A percentile compares a stretch with the other conserved stretches of the same genome.
Conservation (phyloP, 2,797 vertebrate species). For the Gephyroberyx darwinii region DNA sequence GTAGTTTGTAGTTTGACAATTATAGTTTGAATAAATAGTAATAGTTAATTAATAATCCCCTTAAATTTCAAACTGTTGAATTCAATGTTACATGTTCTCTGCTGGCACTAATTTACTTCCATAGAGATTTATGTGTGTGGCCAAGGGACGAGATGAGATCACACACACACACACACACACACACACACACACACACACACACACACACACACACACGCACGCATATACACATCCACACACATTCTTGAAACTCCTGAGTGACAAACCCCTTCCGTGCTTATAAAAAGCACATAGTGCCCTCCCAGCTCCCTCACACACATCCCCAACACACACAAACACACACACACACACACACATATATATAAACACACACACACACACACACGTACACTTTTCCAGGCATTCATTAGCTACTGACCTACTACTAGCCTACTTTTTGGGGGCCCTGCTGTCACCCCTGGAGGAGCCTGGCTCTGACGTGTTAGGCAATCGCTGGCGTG, state of each 20-base stretch:
- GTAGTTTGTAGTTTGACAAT: too few species aligned
- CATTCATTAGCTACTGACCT: constrained; percentile 28
- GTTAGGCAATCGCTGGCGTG: constrained; percentile 63
- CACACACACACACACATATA: constrained; percentile 6
- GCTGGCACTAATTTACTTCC: too few species aligned
- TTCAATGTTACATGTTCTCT: too few species aligned
- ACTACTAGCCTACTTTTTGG: constrained; percentile 29
- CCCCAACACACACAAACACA: background rate
- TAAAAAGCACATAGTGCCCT: too few species aligned
- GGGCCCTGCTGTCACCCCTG: constrained; percentile 29
- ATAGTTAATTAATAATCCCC: too few species aligned
- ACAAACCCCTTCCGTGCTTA: too few species aligned
- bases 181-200: too few species aligned
- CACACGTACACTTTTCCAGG: constrained; percentile 6
- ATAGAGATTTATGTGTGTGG: constrained; percentile 53
- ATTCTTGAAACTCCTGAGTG: too few species aligned
- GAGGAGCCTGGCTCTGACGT: constrained; percentile 40
- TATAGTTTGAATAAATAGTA: too few species aligned
- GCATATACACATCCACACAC: too few species aligned
- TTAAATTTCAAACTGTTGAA: too few species aligned
- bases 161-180: constrained; percentile 22
- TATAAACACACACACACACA: constrained; percentile 1
- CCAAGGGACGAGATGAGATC: constrained; percentile 38
- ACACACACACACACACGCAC: too few species aligned
- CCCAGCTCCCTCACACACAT: background rate